A percentile compares a stretch with the other conserved stretches of the same genome.
These are phyloP conservation scores for Epinephelus cyanopodus DNA, from an alignment of 2,113 vertebrate genomes.

Conservation along the genomic window DNA sequence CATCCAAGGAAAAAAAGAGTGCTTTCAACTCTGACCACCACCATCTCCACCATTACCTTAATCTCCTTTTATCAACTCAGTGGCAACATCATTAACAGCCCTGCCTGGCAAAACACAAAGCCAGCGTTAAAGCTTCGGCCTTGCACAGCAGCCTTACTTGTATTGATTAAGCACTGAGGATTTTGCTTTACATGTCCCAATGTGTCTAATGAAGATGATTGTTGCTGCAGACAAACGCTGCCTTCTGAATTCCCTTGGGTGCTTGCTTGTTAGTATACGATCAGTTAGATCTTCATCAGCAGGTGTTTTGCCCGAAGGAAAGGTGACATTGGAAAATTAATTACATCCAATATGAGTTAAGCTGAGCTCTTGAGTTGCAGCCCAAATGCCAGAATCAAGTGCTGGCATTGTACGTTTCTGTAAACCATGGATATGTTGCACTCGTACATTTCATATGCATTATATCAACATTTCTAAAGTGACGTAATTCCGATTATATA, in stretches of 20 bases:
- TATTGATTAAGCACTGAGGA: constrained; percentile 33
- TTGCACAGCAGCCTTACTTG: constrained; percentile 30
- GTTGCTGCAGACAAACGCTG: constrained; percentile 2
- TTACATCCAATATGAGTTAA: not conserved
- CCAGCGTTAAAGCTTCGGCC: constrained; percentile 19
- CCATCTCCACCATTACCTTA: not conserved
- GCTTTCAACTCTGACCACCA: constrained; percentile 3
- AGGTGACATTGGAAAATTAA: not conserved
- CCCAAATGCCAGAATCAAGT: too few relatives aligned
- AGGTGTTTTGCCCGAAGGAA: not conserved
- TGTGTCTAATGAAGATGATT: constrained; percentile 15
- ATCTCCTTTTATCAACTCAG: constrained; percentile 33
- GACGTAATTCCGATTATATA: too few relatives aligned
- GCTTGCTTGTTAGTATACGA: not conserved
- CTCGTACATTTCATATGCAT: too few relatives aligned
- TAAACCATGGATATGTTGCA: too few relatives aligned
- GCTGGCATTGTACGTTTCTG: too few relatives aligned
- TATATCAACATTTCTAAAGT: too few relatives aligned
- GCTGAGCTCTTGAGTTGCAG: not conserved
- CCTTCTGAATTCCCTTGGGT: not conserved
- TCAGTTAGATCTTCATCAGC: constrained; percentile 6
- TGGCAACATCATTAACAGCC: constrained; percentile 30
- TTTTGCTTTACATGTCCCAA: constrained; percentile 21
- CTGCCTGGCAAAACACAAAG: constrained; percentile 40
- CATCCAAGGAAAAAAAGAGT: not conserved